These are phyloP conservation scores for Stramonita haemastoma DNA, from an alignment of 2,888 invertebrate genomes.

Conservation along the genomic window DNA sequence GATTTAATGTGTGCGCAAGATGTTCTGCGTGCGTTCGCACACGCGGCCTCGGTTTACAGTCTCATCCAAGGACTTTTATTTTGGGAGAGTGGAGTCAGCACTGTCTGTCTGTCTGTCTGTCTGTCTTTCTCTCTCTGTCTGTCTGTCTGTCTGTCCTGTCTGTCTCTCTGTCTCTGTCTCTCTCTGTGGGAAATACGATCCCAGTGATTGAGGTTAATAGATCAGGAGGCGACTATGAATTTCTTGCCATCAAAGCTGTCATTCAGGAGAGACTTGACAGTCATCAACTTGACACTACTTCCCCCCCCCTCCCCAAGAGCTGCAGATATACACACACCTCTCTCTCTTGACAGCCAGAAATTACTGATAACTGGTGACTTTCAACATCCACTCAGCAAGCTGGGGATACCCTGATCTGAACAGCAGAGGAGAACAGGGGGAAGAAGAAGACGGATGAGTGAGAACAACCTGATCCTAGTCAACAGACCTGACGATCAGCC, in stretches of 20 bases:
- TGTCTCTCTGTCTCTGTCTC: too few species aligned
- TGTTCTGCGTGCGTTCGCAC: too few species aligned
- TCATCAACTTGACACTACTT: background rate
- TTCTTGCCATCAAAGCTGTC: background rate
- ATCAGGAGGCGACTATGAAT: background rate
- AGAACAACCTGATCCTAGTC: background rate
- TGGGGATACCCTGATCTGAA: background rate
- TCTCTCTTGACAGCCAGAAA: background rate
- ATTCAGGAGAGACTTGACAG: background rate
- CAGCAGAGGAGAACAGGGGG: background rate
- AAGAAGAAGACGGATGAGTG: background rate
- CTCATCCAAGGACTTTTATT: too few species aligned
- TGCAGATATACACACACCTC: background rate
- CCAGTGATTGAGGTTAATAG: background rate
- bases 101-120: conserved; percentile 39
- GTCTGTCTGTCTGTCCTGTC: background rate
- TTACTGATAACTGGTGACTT: background rate
- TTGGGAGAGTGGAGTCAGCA: too few species aligned
- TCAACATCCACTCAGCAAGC: conserved; percentile 14
- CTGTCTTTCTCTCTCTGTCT: background rate
- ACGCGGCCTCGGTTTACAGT: too few species aligned
- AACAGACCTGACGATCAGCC: background rate
- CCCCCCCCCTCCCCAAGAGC: background rate
- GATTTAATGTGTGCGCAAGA: too few species aligned
- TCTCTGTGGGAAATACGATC: background rate